These are phyloP conservation scores for Channa maculata DNA, from an alignment of 2,113 vertebrate genomes.

Conservation along the genomic window DNA sequence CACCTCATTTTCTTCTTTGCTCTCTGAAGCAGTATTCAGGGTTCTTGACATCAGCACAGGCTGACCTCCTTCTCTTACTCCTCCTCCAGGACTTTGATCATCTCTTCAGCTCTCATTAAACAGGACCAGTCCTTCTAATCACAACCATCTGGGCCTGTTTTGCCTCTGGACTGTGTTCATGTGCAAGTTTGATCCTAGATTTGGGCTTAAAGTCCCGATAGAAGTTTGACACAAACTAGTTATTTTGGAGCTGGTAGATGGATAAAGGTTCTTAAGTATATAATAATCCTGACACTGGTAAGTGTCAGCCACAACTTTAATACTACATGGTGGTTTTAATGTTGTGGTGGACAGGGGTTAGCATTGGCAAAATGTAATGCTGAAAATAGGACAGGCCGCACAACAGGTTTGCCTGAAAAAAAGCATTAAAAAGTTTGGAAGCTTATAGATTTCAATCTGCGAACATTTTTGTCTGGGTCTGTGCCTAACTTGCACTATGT, in stretches of 20 bases:
- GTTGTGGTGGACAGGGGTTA: no score
- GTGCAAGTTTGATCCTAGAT: constrained; percentile 9
- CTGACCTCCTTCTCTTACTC: constrained; percentile 19
- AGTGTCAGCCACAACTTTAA: no score
- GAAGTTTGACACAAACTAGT: not conserved
- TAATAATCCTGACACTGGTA: no score
- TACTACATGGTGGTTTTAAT: no score
- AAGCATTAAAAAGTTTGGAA: no score
- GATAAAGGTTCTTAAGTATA: no score
- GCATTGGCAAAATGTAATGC: no score
- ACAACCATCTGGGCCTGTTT: constrained; percentile 49
- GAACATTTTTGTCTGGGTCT: no score
- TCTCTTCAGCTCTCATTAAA: constrained; percentile 35
- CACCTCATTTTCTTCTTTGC: not conserved
- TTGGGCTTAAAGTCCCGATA: not conserved
- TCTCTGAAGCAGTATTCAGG: constrained; percentile 6
- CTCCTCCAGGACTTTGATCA: constrained; percentile 52
- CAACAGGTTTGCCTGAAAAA: no score
- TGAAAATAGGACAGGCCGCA: no score
- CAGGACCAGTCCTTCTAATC: constrained; percentile 48
- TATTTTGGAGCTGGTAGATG: not conserved
- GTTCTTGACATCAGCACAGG: not conserved
- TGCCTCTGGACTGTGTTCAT: constrained; percentile 4
- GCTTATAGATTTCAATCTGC: no score
- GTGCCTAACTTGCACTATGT: no score